Base-by-base conservation (phyloP, 2,888 invertebrate species). In the Helleia helle region DNA sequence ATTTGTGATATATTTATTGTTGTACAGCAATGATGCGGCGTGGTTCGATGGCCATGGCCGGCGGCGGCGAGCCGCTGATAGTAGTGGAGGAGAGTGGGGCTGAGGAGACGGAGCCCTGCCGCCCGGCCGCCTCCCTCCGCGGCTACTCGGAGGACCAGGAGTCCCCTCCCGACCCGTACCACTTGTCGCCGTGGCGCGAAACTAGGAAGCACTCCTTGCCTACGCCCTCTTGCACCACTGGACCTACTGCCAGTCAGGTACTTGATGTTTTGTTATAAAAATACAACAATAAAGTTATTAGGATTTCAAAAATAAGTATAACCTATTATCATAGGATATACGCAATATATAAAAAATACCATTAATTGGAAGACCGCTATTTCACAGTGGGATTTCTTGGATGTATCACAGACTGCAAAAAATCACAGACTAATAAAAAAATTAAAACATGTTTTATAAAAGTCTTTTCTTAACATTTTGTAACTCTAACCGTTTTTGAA, bases 171-270 rank as follows among this genome's bases (percentile, higher is more conserved):
- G 93, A 93, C 71, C 94, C 94, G 0, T 93, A 92, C 76, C 86
- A 94, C 37, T 72, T 94, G 41, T 93, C 93, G 0, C 94, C 94
- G 3, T 94, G 92, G 90, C 86, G 93, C 13, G 93, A 93, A 55
- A 88, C 90, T 1, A 87, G 94, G 55, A 94, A 94, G 60, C 92
- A 93, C 59, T 94, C 94, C 14, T 75, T 94, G 55, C 94, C 94
- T 1, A 93, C 94, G 0, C 94, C 94, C 1, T 91, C 93, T 53
- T 94, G 94, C 58, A 92, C 92, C 15, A 90, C 93, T 42, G 94
- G 94, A 37, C 94, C 94, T 43, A 94, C 94, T 29, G 94, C 94
- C 27, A 93, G 93, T 53, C 94, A 94, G 87, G 94, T 94, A 44
- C 24, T 15, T 25, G 28, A 4, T 14, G 4, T 14, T 8, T 29